Conservation (phyloP, 2,888 invertebrate species). For the Metopia argyrocephala region DNA sequence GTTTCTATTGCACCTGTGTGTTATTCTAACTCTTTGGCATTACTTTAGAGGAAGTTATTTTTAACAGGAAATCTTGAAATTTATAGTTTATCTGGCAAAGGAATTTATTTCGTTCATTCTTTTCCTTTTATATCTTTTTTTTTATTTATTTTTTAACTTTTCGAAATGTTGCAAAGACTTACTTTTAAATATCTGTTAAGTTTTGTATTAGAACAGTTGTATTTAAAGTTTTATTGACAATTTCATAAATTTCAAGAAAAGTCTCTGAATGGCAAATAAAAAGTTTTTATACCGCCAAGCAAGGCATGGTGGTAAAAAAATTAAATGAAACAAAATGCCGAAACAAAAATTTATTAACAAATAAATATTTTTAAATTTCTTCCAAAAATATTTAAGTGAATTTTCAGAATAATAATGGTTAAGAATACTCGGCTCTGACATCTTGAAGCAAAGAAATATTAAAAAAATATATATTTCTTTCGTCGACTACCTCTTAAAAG, state of each 20-base stretch:
- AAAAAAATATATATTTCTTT: too few species aligned
- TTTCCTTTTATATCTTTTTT: too few species aligned
- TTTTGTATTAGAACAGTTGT: neutral
- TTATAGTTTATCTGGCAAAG: conserved; percentile 38
- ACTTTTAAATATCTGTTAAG: conserved; percentile 10
- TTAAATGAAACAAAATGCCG: too few species aligned
- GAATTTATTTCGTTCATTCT: conserved; percentile 4
- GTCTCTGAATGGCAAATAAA: neutral
- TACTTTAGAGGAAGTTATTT: conserved; percentile 37
- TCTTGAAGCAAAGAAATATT: too few species aligned
- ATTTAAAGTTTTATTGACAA: neutral
- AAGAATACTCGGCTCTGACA: too few species aligned
- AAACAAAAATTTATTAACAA: too few species aligned
- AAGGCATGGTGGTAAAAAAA: too few species aligned
- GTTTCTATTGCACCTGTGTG: conserved; percentile 60
- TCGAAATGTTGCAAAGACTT: conserved; percentile 14
- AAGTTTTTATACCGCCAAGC: too few species aligned
- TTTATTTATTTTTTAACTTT: neutral
- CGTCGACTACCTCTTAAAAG: too few species aligned
- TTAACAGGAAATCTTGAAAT: conserved; percentile 54
- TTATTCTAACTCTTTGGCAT: neutral
- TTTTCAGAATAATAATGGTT: too few species aligned
- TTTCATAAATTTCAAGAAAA: neutral
- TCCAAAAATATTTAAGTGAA: too few species aligned
- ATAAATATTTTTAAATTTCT: too few species aligned